phyloP scores from a whole-genome alignment of 2,888 invertebrate genomes.

The Linnaemya vulpina region DNA sequence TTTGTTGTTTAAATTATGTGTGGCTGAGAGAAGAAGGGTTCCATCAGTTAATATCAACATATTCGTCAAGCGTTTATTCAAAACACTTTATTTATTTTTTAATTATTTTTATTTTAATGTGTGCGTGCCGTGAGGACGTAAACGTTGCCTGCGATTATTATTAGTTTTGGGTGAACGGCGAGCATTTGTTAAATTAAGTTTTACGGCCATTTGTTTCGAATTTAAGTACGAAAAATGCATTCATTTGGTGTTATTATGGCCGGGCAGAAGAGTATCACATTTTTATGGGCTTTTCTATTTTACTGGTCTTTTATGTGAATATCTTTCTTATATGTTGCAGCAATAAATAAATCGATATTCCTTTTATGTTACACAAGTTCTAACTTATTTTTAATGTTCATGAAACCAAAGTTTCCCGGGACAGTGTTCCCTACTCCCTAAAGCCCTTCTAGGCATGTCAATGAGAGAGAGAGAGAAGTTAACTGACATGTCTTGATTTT shows the following conservation, averaged over 20 bases:
- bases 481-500: no score
- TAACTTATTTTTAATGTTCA: no score
- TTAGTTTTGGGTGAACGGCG: not conserved
- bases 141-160: constrained; percentile 3
- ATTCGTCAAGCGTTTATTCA: not conserved
- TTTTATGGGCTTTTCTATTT: constrained; percentile 11
- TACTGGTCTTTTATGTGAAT: not conserved
- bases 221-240: constrained; percentile 17
- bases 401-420: no score
- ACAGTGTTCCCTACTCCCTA: no score
- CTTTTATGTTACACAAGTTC: no score
- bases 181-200: constrained; percentile 12
- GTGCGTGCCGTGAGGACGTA: not conserved
- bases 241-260: constrained; percentile 11
- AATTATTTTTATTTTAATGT: not conserved
- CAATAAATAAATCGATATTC: no score
- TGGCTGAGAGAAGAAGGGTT: constrained; percentile 8
- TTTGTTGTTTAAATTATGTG: constrained; percentile 12
- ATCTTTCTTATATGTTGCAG: no score
- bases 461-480: no score
- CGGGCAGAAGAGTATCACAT: not conserved
- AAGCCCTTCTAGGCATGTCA: no score
- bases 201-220: not conserved
- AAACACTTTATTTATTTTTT: constrained; percentile 20
- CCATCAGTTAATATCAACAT: not conserved